Percentiles rank a stretch among this genome's conserved stretches.
These are phyloP conservation scores for Aradophagus sp. DNA, from an alignment of 1,140 invertebrate genomes.

Conservation along the genomic window DNA sequence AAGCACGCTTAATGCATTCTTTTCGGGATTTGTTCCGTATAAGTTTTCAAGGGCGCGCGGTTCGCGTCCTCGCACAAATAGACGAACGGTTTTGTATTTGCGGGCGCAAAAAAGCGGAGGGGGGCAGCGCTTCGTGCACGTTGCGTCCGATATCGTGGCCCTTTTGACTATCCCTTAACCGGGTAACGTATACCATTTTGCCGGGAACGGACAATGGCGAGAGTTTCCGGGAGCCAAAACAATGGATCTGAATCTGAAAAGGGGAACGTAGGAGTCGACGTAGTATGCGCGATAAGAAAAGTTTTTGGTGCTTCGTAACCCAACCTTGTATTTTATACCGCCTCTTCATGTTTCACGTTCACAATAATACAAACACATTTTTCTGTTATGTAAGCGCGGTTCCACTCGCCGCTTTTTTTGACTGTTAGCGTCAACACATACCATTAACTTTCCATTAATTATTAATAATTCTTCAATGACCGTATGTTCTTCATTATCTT, in stretches of 20 bases:
- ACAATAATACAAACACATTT: slow-evolving; percentile 2
- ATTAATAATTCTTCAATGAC: no score
- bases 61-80: slow-evolving; percentile 16
- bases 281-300: slow-evolving; percentile 44
- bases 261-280: slow-evolving; percentile 47
- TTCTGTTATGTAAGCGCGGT: no score
- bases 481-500: no score
- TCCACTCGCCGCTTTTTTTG: no score
- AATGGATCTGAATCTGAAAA: slow-evolving; percentile 47
- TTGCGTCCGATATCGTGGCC: slow-evolving; percentile 22
- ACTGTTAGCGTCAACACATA: no score
- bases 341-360: not conserved
- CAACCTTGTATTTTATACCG: slow-evolving; percentile 25
- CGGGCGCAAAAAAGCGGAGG: not conserved
- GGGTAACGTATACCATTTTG: slow-evolving; percentile 35
- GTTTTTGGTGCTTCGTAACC: slow-evolving; percentile 32
- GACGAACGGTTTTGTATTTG: slow-evolving; percentile 14
- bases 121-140: slow-evolving; percentile 12
- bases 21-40: no score
- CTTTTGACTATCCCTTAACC: slow-evolving; percentile 21
- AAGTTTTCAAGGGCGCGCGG: slow-evolving; percentile 17
- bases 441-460: no score
- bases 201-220: slow-evolving; percentile 53
- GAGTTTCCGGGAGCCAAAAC: slow-evolving; percentile 57
- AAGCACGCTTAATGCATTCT: no score